Percentiles rank a stretch among this genome's conserved stretches.
These are phyloP conservation scores for Lacerta agilis DNA, from an alignment of 2,797 vertebrate genomes.

Conservation along the genomic window DNA sequence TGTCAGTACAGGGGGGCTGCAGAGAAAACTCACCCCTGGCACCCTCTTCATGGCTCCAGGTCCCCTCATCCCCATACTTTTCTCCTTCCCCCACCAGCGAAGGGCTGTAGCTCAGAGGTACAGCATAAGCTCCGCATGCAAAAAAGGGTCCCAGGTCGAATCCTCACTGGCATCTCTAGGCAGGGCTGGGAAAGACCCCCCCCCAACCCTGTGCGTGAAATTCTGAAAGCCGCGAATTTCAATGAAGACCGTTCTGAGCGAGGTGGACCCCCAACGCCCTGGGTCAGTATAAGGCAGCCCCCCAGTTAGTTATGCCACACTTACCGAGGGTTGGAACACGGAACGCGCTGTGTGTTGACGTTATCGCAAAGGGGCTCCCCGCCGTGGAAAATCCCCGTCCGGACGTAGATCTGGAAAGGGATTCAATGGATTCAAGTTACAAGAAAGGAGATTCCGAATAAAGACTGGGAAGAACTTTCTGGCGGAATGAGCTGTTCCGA, in stretches of 20 bases:
- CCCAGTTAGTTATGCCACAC: background rate
- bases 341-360: conserved; percentile 75
- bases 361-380: conserved; percentile 76
- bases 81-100: too few relatives aligned
- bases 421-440: too few relatives aligned
- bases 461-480: too few relatives aligned
- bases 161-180: background rate
- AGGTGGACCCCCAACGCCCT: background rate
- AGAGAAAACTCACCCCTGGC: fast-evolving
- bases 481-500: too few relatives aligned
- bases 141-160: background rate
- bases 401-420: conserved; percentile 72
- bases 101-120: background rate
- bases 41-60: fast-evolving
- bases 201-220: background rate
- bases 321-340: conserved; percentile 76
- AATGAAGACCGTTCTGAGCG: background rate
- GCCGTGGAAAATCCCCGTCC: conserved; percentile 76
- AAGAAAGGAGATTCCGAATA: too few relatives aligned
- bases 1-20: background rate
- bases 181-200: background rate
- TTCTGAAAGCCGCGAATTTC: background rate
- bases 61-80: background rate
- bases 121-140: background rate
- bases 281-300: background rate